Conservation (phyloP, 2,888 invertebrate genomes). For the Tigriopus californicus region DNA sequence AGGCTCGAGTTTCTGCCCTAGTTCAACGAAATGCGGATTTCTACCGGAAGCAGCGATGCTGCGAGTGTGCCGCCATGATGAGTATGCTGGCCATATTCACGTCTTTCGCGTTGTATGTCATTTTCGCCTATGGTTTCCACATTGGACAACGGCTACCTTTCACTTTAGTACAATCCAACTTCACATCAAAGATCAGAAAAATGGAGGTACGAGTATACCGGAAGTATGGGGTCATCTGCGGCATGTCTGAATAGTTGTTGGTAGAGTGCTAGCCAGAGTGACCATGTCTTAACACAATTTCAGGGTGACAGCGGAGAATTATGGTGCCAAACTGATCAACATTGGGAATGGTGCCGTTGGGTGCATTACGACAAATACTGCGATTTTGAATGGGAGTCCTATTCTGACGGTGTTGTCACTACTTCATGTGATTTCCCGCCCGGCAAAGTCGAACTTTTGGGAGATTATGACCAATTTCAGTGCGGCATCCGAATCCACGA, state of each 20-base stretch:
- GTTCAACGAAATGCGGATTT: neutral
- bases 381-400: conserved; percentile 6
- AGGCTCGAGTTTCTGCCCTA: neutral
- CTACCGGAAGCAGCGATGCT: neutral
- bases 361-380: conserved; percentile 2
- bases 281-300: neutral
- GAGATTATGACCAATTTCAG: conserved; percentile 1
- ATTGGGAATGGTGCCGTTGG: conserved; percentile 14
- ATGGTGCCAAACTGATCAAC: conserved; percentile 5
- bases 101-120: neutral
- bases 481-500: conserved; percentile 4
- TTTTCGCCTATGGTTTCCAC: conserved; percentile 4
- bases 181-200: neutral
- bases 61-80: conserved; percentile 3
- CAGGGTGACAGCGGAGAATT: conserved; percentile 1
- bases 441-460: neutral
- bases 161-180: neutral
- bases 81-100: neutral
- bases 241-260: no score
- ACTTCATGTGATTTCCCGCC: conserved; percentile 1
- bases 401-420: neutral
- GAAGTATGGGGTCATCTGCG: no score
- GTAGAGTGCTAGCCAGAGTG: no score
- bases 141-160: neutral
- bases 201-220: conserved; percentile 2